Evolutionary conservation across 2,797 vertebrate species (phyloP).

Genomic region (Chaenodraco wilsoni): DNA sequence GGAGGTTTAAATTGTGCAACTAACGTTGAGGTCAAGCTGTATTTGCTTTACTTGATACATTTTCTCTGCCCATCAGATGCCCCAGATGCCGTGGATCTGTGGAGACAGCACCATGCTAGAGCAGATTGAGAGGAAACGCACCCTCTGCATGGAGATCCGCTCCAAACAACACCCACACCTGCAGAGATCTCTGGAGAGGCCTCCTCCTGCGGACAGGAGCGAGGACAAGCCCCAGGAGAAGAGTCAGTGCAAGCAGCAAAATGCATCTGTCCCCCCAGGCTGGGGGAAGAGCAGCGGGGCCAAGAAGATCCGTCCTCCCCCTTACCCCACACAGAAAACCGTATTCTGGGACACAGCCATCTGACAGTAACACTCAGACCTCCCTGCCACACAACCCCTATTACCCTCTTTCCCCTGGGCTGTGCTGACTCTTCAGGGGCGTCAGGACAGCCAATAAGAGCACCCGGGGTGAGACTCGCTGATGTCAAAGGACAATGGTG

Average conservation of each 20-base stretch:
- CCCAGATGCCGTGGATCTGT: slow-evolving; percentile 95
- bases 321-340: slow-evolving; percentile 94
- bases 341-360: slow-evolving; percentile 99
- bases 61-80: slow-evolving; percentile 82
- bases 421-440: slow-evolving; percentile 57
- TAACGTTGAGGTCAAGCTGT: slow-evolving; percentile 12
- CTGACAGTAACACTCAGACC: slow-evolving; percentile 78
- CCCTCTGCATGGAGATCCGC: slow-evolving; percentile 96
- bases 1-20: not conserved
- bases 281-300: slow-evolving; percentile 92
- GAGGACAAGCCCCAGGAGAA: slow-evolving; percentile 88
- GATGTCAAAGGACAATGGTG: slow-evolving; percentile 81
- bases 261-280: slow-evolving; percentile 87
- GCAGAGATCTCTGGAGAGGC: slow-evolving; percentile 70
- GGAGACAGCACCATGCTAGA: slow-evolving; percentile 98
- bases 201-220: slow-evolving; percentile 70
- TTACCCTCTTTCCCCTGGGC: slow-evolving; percentile 52
- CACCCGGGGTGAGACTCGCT: slow-evolving; percentile 63
- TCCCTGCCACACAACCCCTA: slow-evolving; percentile 53
- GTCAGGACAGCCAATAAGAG: slow-evolving; percentile 61
- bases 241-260: slow-evolving; percentile 94
- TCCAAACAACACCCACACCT: slow-evolving; percentile 86
- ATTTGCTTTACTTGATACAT: not conserved
- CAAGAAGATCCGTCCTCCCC: slow-evolving; percentile 95
- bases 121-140: slow-evolving; percentile 98